A percentile compares a stretch with the other conserved stretches of the same genome.
Evolutionary conservation across 2,888 invertebrate genomes (phyloP).

Genomic region (Sipunculus nudus): DNA sequence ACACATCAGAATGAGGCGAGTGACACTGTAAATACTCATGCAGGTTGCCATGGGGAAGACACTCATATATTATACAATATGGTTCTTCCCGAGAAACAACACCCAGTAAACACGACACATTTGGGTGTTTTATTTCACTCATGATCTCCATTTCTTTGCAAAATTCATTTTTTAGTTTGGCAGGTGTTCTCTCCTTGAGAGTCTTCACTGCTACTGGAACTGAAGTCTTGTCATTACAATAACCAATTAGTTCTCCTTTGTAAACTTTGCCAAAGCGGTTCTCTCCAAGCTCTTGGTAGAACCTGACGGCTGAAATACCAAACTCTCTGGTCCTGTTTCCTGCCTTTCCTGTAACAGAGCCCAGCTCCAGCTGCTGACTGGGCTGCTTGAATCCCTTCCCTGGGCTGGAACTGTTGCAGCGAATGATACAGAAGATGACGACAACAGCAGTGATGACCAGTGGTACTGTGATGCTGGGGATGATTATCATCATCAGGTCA

Average conservation of each 20-base stretch:
- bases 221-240: slow-evolving; percentile 74
- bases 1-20: slow-evolving; percentile 76
- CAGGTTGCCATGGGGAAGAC: slow-evolving; percentile 93
- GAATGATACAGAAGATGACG: slow-evolving; percentile 60
- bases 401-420: slow-evolving; percentile 39
- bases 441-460: slow-evolving; percentile 57
- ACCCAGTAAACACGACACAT: slow-evolving; percentile 93
- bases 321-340: slow-evolving; percentile 78
- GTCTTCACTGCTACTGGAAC: slow-evolving; percentile 96
- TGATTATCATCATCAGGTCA: no score
- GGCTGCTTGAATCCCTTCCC: slow-evolving; percentile 17
- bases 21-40: slow-evolving; percentile 94
- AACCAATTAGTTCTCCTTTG: slow-evolving; percentile 82
- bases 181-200: slow-evolving; percentile 89
- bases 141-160: slow-evolving; percentile 93
- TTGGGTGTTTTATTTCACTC: slow-evolving; percentile 92
- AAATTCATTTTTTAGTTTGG: slow-evolving; percentile 91
- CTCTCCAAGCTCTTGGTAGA: slow-evolving; percentile 62
- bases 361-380: slow-evolving; percentile 79
- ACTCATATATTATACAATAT: slow-evolving; percentile 95
- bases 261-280: slow-evolving; percentile 97
- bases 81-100: slow-evolving; percentile 88
- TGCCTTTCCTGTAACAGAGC: slow-evolving; percentile 73
- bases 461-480: slow-evolving; percentile 67
- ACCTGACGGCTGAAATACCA: slow-evolving; percentile 77